phyloP scores from a whole-genome alignment of 2,113 vertebrate genomes.

The Ancistrus triradiatus region DNA sequence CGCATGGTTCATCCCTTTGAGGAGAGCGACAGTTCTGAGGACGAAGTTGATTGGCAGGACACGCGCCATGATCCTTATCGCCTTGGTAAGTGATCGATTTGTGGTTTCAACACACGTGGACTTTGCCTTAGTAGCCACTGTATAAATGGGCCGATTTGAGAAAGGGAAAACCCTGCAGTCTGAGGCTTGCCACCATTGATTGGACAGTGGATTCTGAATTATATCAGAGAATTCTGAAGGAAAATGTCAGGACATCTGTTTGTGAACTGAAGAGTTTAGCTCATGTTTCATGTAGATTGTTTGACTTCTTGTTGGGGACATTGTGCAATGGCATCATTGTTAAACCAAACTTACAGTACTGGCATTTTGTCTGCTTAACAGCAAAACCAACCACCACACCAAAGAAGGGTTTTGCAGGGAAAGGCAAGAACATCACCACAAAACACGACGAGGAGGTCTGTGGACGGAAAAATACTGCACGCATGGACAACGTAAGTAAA shows the following conservation, averaged over 20 bases:
- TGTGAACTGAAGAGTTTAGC: too few species aligned
- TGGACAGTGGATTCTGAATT: too few species aligned
- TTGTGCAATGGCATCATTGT: background rate
- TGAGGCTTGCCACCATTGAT: too few species aligned
- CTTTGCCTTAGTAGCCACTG: too few species aligned
- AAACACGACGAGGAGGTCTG: conserved; percentile 92
- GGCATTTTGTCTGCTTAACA: conserved; percentile 51
- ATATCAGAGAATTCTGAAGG: too few species aligned
- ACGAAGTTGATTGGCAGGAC: conserved; percentile 98
- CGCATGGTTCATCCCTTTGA: conserved; percentile 91
- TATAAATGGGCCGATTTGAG: too few species aligned
- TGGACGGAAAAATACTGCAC: conserved; percentile 93
- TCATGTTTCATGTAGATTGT: too few species aligned
- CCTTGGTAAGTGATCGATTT: conserved; percentile 78
- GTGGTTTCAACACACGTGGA: too few species aligned
- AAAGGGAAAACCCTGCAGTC: too few species aligned
- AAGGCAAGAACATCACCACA: conserved; percentile 96
- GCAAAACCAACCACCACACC: conserved; percentile 86
- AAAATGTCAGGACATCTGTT: too few species aligned
- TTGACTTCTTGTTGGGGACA: too few species aligned
- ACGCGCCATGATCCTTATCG: conserved; percentile 88
- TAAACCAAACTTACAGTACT: background rate
- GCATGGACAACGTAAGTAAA: conserved; percentile 91
- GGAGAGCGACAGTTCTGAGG: conserved; percentile 92
- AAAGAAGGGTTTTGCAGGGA: conserved; percentile 84